Conservation (phyloP, 2,113 vertebrate genomes). For the Arothron firmamentum region DNA sequence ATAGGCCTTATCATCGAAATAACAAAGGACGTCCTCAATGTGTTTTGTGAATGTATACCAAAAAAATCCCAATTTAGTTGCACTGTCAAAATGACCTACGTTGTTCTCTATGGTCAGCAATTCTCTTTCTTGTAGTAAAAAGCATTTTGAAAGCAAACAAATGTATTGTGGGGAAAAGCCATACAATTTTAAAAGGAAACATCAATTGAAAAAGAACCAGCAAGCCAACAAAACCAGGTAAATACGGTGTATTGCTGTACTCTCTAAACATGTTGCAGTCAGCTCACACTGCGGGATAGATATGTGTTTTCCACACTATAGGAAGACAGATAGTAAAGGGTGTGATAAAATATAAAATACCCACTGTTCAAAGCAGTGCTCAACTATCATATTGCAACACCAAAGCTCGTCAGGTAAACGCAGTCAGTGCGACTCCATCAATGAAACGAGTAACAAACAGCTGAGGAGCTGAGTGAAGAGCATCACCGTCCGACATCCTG, state of each 20-base stretch:
- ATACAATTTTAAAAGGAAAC: constrained; percentile 62
- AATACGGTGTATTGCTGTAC: constrained; percentile 78
- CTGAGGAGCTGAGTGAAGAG: constrained; percentile 58
- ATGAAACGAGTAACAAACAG: constrained; percentile 66
- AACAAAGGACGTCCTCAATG: constrained; percentile 66
- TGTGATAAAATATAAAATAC: constrained; percentile 72
- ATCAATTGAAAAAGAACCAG: constrained; percentile 68
- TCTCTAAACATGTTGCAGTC: constrained; percentile 72
- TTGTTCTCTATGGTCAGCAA: constrained; percentile 54
- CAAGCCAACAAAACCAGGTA: constrained; percentile 73
- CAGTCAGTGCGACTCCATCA: constrained; percentile 63
- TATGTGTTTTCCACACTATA: constrained; percentile 72
- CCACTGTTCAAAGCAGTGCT: constrained; percentile 73
- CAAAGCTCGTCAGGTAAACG: constrained; percentile 69
- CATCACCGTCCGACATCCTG: constrained; percentile 47
- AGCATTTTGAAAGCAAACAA: constrained; percentile 73
- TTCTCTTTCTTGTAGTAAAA: constrained; percentile 21
- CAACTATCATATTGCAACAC: constrained; percentile 72
- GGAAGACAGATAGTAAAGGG: constrained; percentile 79
- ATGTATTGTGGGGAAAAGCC: constrained; percentile 57
- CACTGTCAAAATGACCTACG: constrained; percentile 62
- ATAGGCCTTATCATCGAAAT: constrained; percentile 64
- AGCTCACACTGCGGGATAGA: constrained; percentile 70
- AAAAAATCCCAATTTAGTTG: constrained; percentile 62
- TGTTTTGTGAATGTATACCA: constrained; percentile 63